These are phyloP conservation scores for Pseudochromis fuscus DNA, from an alignment of 2,797 vertebrate species.

Conservation along the genomic window DNA sequence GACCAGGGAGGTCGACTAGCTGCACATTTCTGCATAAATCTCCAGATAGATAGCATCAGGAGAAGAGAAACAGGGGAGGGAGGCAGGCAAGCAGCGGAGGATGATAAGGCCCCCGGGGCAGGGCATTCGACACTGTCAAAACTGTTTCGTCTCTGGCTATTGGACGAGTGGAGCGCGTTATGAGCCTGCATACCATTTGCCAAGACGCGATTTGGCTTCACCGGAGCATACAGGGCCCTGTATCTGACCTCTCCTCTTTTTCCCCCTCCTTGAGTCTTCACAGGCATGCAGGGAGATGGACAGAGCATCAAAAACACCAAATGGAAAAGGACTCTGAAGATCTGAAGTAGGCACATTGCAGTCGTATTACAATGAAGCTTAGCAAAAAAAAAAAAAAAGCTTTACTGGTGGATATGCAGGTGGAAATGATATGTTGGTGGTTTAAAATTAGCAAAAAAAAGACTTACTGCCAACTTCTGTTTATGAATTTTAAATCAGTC, in stretches of 20 bases:
- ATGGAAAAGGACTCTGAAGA: slow-evolving; percentile 29
- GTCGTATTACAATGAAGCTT: slow-evolving; percentile 8
- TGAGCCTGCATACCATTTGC: slow-evolving; percentile 81
- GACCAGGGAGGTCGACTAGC: slow-evolving; percentile 78
- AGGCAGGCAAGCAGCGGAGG: slow-evolving; percentile 77
- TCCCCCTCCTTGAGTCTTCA: slow-evolving; percentile 56
- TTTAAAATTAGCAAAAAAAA: not conserved
- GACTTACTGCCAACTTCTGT: not conserved
- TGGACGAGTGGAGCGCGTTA: slow-evolving; percentile 80
- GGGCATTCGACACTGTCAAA: slow-evolving; percentile 84
- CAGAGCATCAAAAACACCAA: slow-evolving; percentile 51
- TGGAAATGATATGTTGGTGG: not conserved
- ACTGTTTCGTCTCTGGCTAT: slow-evolving; percentile 79
- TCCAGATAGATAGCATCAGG: slow-evolving; percentile 82
- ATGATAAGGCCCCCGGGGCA: slow-evolving; percentile 81
- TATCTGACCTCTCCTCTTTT: slow-evolving; percentile 71
- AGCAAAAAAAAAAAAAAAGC: slow-evolving; percentile 8
- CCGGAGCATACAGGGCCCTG: slow-evolving; percentile 74
- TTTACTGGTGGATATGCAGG: slow-evolving; percentile 12
- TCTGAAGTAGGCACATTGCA: slow-evolving; percentile 33
- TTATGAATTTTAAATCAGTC: too few relatives aligned
- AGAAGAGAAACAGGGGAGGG: slow-evolving; percentile 74
- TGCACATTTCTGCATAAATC: slow-evolving; percentile 84
- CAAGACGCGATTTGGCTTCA: slow-evolving; percentile 77
- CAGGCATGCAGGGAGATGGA: slow-evolving; percentile 66